Base-by-base conservation (phyloP, 2,113 vertebrate genomes). In the Aptenodytes forsteri region DNA sequence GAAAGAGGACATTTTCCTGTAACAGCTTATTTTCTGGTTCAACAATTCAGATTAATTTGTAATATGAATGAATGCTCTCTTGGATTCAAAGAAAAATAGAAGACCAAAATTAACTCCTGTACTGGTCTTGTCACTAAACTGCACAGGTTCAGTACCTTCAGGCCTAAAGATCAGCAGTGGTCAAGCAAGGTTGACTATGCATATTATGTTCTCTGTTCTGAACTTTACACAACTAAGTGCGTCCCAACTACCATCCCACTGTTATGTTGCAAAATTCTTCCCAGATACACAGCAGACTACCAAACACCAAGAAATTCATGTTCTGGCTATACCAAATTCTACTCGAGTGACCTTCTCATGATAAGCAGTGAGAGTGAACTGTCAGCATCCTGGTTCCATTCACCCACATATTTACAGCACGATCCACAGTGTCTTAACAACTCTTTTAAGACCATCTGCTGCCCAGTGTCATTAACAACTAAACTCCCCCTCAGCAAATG, bases 361-460 rank as follows among this genome's bases (percentile, higher is more conserved):
- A 96, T 9, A 90, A 95, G 92, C 58, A 86, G 91, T 44, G 71
- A 85, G 91, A 94, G 59, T 90, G 88, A 97, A 96, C 95, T 86
- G 85, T 95, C 93, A 97, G 93, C 75, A 95, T 92, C 82, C 87
- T 80, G 88, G 66, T 88, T 97, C 84, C 70, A 26, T 38, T 88
- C 96, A 96, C 96, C 97, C 97, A 97, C 96, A 30, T 97, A 85
- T 97, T 97, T 97, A 97, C 95, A 96, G 92, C 50, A 96, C 16
- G 0, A 95, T 77, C 96, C 12, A 64, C 93, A 77, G 96, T 93
- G 93, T 97, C 96, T 96, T 97, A 96, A 97, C 95, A 97, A 80
- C 85, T 97, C 93, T 86, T 79, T 58, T 65, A 77, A 76, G 97
- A 94, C 94, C 97, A 97, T 97, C 97, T 97, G 96, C 95, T 97